Conservation (phyloP, 1,140 invertebrate genomes). For the Lineus longissimus region DNA sequence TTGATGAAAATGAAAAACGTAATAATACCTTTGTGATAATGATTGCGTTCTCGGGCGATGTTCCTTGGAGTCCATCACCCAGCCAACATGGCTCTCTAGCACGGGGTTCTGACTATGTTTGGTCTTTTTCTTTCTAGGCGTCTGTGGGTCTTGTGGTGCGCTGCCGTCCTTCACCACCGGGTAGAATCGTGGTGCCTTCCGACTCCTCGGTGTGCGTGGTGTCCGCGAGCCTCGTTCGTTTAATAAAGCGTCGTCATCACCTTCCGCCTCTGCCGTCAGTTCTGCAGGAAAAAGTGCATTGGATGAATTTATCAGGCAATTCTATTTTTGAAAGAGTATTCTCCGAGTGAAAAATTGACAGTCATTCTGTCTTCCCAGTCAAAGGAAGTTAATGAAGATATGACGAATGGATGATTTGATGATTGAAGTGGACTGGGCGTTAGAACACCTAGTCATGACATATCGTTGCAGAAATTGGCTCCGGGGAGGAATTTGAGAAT, state of each 20-base stretch:
- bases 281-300: too few relatives aligned
- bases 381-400: too few relatives aligned
- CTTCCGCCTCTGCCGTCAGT: background rate
- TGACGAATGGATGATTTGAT: too few relatives aligned
- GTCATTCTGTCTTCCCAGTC: too few relatives aligned
- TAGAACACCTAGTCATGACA: too few relatives aligned
- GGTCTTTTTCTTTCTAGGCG: slow-evolving; percentile 81
- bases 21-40: slow-evolving; percentile 28
- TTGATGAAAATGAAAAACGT: too few relatives aligned
- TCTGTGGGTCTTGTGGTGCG: slow-evolving; percentile 46
- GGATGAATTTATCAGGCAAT: too few relatives aligned
- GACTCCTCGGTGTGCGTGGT: slow-evolving; percentile 43
- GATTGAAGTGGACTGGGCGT: too few relatives aligned
- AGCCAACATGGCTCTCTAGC: slow-evolving; percentile 92
- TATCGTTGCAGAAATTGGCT: too few relatives aligned
- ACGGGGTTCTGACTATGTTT: slow-evolving; percentile 89
- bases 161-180: slow-evolving; percentile 75
- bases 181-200: slow-evolving; percentile 75
- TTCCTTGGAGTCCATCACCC: slow-evolving; percentile 65
- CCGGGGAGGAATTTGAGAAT: too few relatives aligned
- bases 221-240: slow-evolving; percentile 29
- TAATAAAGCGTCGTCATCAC: background rate
- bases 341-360: too few relatives aligned
- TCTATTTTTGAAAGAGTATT: too few relatives aligned
- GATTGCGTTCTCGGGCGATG: slow-evolving; percentile 42